Conservation (phyloP, 2,888 invertebrate genomes). For the Eristalis pertinax region DNA sequence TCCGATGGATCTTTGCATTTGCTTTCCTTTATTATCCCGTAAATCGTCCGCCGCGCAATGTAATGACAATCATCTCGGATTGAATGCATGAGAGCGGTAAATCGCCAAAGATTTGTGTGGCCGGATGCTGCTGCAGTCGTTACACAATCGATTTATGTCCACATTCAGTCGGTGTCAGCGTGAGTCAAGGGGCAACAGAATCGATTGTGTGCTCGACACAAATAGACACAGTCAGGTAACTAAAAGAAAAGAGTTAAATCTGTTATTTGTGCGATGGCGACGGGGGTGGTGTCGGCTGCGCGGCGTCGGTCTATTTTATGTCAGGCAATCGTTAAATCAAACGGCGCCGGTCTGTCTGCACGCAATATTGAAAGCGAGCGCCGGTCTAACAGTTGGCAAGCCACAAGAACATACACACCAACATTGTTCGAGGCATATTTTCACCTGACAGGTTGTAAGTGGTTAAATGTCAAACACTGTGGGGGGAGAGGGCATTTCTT, state of each 20-base stretch:
- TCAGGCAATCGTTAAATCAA: background rate
- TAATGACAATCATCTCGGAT: background rate
- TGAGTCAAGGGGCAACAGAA: background rate
- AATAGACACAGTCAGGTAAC: background rate
- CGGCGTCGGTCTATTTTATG: background rate
- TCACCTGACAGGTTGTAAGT: background rate
- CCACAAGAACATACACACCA: background rate
- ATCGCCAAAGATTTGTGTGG: background rate
- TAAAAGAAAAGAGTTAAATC: background rate
- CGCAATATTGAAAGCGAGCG: slow-evolving; percentile 27
- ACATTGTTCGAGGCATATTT: background rate
- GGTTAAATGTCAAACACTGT: background rate
- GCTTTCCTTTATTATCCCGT: background rate
- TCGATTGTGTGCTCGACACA: background rate
- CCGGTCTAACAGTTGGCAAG: background rate
- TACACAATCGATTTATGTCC: background rate
- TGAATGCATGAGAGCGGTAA: too few species aligned
- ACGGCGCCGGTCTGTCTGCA: slow-evolving; percentile 53
- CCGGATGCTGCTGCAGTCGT: background rate
- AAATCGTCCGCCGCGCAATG: background rate
- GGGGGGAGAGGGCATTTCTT: background rate
- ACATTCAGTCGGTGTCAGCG: background rate
- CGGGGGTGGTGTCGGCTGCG: background rate
- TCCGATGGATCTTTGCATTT: background rate
- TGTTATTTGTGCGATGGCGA: background rate